Evolutionary conservation across 2,888 invertebrate genomes (phyloP).

Genomic region (Mimas tiliae): DNA sequence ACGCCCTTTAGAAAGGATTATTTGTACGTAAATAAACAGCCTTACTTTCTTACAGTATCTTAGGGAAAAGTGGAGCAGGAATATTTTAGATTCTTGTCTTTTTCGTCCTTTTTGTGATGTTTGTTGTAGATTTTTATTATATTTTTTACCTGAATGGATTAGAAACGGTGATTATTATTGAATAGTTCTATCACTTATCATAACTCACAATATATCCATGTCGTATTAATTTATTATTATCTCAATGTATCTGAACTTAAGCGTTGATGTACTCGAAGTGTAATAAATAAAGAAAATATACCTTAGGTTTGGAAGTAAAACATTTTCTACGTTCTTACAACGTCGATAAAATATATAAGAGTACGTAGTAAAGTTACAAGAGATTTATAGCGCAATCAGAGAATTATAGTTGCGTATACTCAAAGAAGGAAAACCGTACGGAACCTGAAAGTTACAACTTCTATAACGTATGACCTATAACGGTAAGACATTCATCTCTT

Average conservation of each 20-base stretch:
- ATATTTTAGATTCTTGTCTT: conserved; percentile 1
- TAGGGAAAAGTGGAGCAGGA: neutral
- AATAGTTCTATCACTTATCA: too few relatives aligned
- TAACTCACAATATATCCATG: too few relatives aligned
- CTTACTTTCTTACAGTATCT: conserved; percentile 4
- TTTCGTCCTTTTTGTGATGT: neutral
- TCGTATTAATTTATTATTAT: too few relatives aligned
- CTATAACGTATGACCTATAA: neutral
- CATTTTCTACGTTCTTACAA: conserved; percentile 11
- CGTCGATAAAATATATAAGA: conserved; percentile 19
- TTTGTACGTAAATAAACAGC: conserved; percentile 23
- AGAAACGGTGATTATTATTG: too few relatives aligned
- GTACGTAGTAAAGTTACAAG: conserved; percentile 13
- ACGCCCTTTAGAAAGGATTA: conserved; percentile 6
- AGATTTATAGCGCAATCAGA: conserved; percentile 12
- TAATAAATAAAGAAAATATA: neutral
- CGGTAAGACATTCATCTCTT: neutral
- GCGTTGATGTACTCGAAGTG: neutral
- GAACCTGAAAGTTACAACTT: neutral
- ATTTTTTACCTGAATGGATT: neutral
- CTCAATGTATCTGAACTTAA: too few relatives aligned
- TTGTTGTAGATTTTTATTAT: neutral
- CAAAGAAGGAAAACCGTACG: conserved; percentile 19
- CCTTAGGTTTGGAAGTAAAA: conserved; percentile 2
- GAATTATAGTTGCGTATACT: conserved; percentile 14